phyloP scores from a whole-genome alignment of 2,888 invertebrate genomes.

The Nymphalis urticae region DNA sequence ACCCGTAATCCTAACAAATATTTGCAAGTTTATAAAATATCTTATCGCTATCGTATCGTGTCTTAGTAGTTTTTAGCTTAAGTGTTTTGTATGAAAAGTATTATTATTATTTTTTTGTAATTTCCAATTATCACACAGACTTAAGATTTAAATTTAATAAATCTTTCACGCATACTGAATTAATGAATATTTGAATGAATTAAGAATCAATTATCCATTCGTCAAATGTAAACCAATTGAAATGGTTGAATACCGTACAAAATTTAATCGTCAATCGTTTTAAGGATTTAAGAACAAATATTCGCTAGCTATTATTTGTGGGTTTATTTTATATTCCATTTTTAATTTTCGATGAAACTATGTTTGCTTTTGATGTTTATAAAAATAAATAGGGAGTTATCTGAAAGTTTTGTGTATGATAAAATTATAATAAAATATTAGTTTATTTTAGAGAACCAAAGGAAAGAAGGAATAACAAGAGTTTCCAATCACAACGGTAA shows the following conservation, averaged over 20 bases:
- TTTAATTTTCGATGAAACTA: too few species aligned
- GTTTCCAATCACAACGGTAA: too few species aligned
- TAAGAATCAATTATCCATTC: conserved; percentile 34
- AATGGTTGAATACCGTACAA: conserved; percentile 23
- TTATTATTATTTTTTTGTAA: neutral
- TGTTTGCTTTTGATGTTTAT: too few species aligned
- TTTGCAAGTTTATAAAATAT: too few species aligned
- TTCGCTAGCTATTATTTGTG: neutral
- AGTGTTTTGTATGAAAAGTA: neutral
- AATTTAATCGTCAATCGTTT: conserved; percentile 9
- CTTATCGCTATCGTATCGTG: too few species aligned
- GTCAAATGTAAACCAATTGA: conserved; percentile 34
- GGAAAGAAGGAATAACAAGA: too few species aligned
- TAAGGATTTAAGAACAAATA: neutral
- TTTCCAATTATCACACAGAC: neutral
- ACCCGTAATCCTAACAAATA: too few species aligned
- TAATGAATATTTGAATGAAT: conserved; percentile 1
- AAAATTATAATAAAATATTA: too few species aligned
- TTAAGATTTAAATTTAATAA: neutral
- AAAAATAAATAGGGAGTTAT: too few species aligned
- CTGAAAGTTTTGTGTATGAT: too few species aligned
- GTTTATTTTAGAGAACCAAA: too few species aligned
- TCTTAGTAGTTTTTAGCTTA: neutral
- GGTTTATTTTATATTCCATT: neutral
- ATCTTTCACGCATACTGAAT: conserved; percentile 1